Conservation (phyloP, 2,797 vertebrate species). For the Novumbra hubbsi region DNA sequence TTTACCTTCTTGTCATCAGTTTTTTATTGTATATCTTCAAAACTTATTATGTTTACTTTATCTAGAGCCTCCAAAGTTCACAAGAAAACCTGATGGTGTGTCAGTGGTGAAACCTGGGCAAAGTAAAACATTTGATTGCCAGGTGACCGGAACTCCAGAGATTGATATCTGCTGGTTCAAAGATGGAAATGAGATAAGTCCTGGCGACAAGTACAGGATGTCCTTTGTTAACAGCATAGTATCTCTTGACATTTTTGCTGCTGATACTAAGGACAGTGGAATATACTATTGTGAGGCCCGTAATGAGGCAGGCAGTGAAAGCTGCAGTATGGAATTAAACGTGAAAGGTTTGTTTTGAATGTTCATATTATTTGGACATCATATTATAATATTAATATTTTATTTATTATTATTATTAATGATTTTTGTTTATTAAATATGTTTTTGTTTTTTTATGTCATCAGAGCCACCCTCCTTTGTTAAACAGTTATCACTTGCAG, state of each 20-base stretch:
- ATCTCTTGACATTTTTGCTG: conserved; percentile 80
- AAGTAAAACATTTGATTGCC: conserved; percentile 87
- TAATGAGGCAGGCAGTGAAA: conserved; percentile 94
- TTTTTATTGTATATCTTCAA: not conserved
- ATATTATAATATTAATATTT: no score
- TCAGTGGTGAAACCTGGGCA: conserved; percentile 87
- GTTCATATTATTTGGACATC: not conserved
- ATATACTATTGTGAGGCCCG: conserved; percentile 93
- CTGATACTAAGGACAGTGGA: conserved; percentile 83
- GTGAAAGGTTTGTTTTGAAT: conserved; percentile 89
- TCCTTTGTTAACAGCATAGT: conserved; percentile 83
- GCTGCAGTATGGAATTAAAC: conserved; percentile 92
- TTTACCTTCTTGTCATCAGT: conserved; percentile 10
- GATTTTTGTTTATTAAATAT: no score
- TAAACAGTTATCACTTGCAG: conserved; percentile 75
- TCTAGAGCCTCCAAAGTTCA: conserved; percentile 90
- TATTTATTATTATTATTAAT: not conserved
- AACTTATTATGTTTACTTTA: conserved; percentile 13
- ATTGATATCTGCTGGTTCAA: conserved; percentile 92
- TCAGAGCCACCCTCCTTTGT: conserved; percentile 90
- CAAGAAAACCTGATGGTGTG: conserved; percentile 84
- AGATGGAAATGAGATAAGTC: conserved; percentile 89
- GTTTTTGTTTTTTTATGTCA: conserved; percentile 45
- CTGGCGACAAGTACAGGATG: conserved; percentile 76
- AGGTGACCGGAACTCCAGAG: conserved; percentile 90